Percentiles rank a stretch among this genome's conserved stretches.
phyloP scores from a whole-genome alignment of 2,797 vertebrate genomes.

The Myotis findleyi region DNA sequence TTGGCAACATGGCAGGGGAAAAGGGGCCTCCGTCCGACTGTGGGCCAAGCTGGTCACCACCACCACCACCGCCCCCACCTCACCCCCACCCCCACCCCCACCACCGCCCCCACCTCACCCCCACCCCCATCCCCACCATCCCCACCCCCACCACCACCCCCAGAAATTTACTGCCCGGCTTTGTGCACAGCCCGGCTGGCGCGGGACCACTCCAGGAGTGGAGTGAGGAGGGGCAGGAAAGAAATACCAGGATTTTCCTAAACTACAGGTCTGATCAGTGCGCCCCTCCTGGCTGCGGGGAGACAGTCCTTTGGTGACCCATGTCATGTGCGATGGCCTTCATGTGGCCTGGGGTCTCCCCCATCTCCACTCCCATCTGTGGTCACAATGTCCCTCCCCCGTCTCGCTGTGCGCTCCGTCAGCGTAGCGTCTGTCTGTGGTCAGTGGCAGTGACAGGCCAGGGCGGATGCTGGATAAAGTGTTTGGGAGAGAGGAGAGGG shows the following conservation, averaged over 20 bases:
- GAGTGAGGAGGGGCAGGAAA: not conserved
- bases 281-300: not conserved
- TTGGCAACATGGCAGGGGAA: too few species aligned
- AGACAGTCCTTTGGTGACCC: accelerated
- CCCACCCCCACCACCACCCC: too few species aligned
- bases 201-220: not conserved
- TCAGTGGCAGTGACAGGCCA: accelerated
- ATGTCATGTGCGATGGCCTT: accelerated
- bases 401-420: accelerated
- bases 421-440: accelerated
- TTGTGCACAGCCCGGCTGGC: too few species aligned
- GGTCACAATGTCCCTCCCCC: not conserved
- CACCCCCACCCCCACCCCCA: too few species aligned
- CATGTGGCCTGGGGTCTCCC: not conserved
- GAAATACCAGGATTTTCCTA: not conserved
- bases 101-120: too few species aligned
- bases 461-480: accelerated
- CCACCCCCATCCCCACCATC: too few species aligned
- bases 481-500: not conserved
- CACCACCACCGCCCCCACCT: too few species aligned
- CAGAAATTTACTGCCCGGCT: too few species aligned
- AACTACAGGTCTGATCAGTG: not conserved
- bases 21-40: too few species aligned
- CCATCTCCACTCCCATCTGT: accelerated
- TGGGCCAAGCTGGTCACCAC: too few species aligned